phyloP scores from a whole-genome alignment of 2,888 invertebrate species.

The Neria commutata region DNA sequence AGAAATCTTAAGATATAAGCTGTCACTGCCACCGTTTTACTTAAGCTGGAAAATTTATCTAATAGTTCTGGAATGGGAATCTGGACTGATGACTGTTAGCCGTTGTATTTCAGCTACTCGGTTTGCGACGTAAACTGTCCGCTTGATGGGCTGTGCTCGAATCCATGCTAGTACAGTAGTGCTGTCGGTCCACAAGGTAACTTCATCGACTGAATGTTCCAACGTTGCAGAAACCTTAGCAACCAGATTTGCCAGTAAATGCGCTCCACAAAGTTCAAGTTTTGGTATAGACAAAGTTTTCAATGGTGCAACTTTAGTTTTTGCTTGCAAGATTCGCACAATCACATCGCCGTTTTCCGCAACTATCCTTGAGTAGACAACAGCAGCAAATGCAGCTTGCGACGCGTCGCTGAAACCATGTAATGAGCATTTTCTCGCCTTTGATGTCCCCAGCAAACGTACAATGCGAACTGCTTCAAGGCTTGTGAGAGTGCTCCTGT shows the following conservation, averaged over 20 bases:
- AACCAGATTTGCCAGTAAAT: constrained; percentile 8
- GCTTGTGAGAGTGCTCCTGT: too few species aligned
- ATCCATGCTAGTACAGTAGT: constrained; percentile 26
- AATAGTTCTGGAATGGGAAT: constrained; percentile 33
- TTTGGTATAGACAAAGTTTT: constrained; percentile 20
- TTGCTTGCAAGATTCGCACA: constrained; percentile 13
- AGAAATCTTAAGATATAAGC: too few species aligned
- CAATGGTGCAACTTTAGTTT: constrained; percentile 19
- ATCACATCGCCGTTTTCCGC: constrained; percentile 6
- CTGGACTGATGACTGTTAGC: constrained; percentile 18
- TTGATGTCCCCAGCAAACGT: too few species aligned
- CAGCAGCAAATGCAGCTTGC: too few species aligned
- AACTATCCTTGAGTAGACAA: too few species aligned
- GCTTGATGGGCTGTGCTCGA: constrained; percentile 18
- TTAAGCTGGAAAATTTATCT: constrained; percentile 20
- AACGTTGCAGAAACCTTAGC: constrained; percentile 3
- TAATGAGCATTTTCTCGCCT: too few species aligned
- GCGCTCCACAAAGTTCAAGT: constrained; percentile 35
- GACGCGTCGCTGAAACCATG: too few species aligned
- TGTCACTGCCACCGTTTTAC: constrained; percentile 35
- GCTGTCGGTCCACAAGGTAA: constrained; percentile 21
- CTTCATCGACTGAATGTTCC: not conserved
- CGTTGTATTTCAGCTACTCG: constrained; percentile 34
- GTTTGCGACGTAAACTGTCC: constrained; percentile 32
- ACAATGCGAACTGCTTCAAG: too few species aligned